Conservation (phyloP, 2,888 invertebrate species). For the Pediacus dermestoides region DNA sequence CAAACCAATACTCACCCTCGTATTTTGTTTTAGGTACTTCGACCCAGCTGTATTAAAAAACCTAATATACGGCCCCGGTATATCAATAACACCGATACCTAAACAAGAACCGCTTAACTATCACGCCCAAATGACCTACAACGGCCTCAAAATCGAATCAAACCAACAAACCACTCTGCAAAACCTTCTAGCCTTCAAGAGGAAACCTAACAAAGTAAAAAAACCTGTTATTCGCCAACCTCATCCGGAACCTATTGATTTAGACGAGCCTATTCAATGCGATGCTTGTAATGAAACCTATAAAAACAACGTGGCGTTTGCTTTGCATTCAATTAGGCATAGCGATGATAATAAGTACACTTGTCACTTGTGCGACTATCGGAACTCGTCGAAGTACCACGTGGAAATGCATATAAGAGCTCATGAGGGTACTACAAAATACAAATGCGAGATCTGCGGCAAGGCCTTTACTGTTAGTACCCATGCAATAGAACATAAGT, state of each 20-base stretch:
- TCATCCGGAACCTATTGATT: constrained; percentile 21
- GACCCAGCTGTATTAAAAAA: constrained; percentile 31
- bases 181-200: constrained; percentile 28
- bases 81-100: constrained; percentile 30
- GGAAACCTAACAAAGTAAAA: constrained; percentile 16
- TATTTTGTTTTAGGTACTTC: constrained; percentile 34
- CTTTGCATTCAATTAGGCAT: constrained; percentile 40
- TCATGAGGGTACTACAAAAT: constrained; percentile 51
- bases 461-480: constrained; percentile 52
- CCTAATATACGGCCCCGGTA: constrained; percentile 31
- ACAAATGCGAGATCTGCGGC: constrained; percentile 49
- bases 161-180: too few relatives aligned
- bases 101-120: constrained; percentile 20
- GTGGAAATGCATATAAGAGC: constrained; percentile 47
- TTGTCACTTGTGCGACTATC: constrained; percentile 42
- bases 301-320: constrained; percentile 40
- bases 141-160: constrained; percentile 3
- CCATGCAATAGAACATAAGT: constrained; percentile 51
- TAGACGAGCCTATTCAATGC: constrained; percentile 43
- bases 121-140: neutral
- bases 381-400: constrained; percentile 39
- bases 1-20: too few relatives aligned
- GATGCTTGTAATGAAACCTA: constrained; percentile 41
- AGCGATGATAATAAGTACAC: constrained; percentile 37
- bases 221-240: too few relatives aligned